Percentiles rank a stretch among this genome's conserved stretches.
Conservation (phyloP, 2,113 vertebrate genomes). For the Oreochromis spilurus region DNA sequence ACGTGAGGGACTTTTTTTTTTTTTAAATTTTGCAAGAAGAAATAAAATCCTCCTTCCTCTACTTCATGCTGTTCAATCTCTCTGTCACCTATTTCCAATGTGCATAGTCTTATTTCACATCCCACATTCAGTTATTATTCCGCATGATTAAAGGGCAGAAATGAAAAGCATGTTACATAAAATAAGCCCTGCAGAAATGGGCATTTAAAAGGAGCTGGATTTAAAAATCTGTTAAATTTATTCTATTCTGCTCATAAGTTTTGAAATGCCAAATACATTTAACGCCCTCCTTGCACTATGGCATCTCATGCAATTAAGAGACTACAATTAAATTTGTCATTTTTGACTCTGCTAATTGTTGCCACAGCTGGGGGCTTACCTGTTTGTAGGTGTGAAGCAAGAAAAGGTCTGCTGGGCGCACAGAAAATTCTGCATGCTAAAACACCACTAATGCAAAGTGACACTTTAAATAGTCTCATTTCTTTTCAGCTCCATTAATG, state of each 20-base stretch:
- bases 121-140: neutral
- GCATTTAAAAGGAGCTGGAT: neutral
- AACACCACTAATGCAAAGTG: slow-evolving; percentile 11
- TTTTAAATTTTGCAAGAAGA: neutral
- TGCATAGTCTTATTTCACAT: neutral
- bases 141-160: neutral
- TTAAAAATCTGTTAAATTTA: neutral
- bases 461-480: slow-evolving; percentile 14
- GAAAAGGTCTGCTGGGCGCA: neutral
- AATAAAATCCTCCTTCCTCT: neutral
- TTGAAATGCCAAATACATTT: neutral
- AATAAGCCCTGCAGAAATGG: neutral
- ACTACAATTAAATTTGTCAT: slow-evolving; percentile 22
- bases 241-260: neutral
- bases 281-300: neutral
- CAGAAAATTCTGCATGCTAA: neutral
- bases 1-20: neutral
- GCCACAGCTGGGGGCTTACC: neutral
- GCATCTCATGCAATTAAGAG: neutral
- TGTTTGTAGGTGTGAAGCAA: slow-evolving; percentile 17
- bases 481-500: neutral
- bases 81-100: neutral
- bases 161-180: neutral
- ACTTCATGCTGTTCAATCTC: neutral
- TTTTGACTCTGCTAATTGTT: slow-evolving; percentile 11